Base-by-base conservation (phyloP, 1,140 invertebrate genomes). In the Lethocerus indicus region DNA sequence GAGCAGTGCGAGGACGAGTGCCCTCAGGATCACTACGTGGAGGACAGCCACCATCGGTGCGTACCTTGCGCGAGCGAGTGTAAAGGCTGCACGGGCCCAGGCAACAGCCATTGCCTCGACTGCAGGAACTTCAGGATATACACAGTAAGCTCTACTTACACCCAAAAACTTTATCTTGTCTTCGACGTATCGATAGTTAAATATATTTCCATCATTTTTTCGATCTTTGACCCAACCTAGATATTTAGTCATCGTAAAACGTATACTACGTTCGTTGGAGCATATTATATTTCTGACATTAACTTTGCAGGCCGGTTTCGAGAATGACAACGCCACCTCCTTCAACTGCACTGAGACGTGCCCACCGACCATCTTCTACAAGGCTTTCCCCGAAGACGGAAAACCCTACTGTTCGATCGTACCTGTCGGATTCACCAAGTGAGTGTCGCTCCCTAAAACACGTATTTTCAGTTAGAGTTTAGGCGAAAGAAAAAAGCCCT, bases 1-100 rank as follows among this genome's bases (percentile, higher is more conserved):
- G 86, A 92, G 57, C 86, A 89, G 59, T 95, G 90, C 60, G 87
- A 91, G 62, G 81, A 89, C 42, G 83, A 91, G 61, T 96, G 92
- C 63, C 81, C 86, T 0, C 60, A 70, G 1, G 86, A 91, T 66
- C 76, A 90, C 58, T 93, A 79, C 60, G 80, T 83, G 1, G 82
- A 90, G 57, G 72, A 83, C 21, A 66, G 67, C 1, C 74, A 71
- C 14, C 75, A 78, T 52, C 71, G 77, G 54, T 93, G 89, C 62
- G 71, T 83, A 7, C 76, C 79, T 9, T 94, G 90, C 59, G 74
- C 81, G 54, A 58, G 65, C 2, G 85, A 91, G 63, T 94, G 90
- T 61, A 72, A 78, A 48, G 84, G 83, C 0, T 98, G 92, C 60
- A 73, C 63, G 1, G 91, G 92, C 1, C 80, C 85, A 0, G 74